Conservation (phyloP, 2,888 invertebrate genomes). For the Lasiommata megera region DNA sequence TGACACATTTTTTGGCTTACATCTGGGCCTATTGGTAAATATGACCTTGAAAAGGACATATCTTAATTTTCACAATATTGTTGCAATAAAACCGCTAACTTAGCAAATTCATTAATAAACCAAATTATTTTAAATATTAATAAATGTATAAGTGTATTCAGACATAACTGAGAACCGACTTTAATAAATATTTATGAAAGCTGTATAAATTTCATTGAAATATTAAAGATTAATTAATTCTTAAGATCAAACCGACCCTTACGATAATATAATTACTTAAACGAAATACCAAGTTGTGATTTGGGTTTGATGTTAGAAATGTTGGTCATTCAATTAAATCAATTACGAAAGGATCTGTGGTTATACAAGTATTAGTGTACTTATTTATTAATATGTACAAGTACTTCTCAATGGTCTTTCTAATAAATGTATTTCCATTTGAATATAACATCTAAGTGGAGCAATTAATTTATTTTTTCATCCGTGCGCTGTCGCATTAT, state of each 20-base stretch:
- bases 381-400: background rate
- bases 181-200: background rate
- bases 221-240: slow-evolving; percentile 1
- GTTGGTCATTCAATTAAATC: slow-evolving; percentile 28
- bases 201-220: background rate
- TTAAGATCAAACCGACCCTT: slow-evolving; percentile 8
- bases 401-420: background rate
- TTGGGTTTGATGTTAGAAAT: slow-evolving; percentile 19
- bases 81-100: too few relatives aligned
- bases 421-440: background rate
- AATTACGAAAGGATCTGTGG: slow-evolving; percentile 22
- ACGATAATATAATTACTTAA: background rate
- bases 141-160: too few relatives aligned
- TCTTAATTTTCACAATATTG: too few relatives aligned
- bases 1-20: too few relatives aligned
- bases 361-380: slow-evolving; percentile 1
- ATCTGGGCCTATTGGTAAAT: too few relatives aligned
- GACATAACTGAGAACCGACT: background rate
- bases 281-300: slow-evolving; percentile 21
- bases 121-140: too few relatives aligned
- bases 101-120: too few relatives aligned
- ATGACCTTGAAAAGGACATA: too few relatives aligned
- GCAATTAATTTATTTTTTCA: too few relatives aligned
- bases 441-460: too few relatives aligned
- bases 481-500: too few relatives aligned